Conservation (phyloP, 2,888 invertebrate genomes). For the Aphidius colemani region DNA sequence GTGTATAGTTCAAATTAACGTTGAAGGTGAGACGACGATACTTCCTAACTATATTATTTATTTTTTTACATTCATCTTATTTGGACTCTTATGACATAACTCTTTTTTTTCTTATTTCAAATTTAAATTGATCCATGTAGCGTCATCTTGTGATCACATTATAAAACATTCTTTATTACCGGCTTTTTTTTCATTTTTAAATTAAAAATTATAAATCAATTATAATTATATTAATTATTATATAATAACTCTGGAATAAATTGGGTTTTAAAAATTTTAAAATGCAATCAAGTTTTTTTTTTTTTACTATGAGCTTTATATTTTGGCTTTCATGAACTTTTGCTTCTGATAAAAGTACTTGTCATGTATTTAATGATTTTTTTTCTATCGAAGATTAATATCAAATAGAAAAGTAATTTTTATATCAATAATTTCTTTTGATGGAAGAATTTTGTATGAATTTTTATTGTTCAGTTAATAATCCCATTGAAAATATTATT, state of each 20-base stretch:
- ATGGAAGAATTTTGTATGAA: too few species aligned
- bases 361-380: too few species aligned
- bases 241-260: too few species aligned
- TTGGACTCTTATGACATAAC: not conserved
- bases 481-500: too few species aligned
- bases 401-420: not conserved
- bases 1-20: constrained; percentile 57
- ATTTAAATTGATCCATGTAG: not conserved
- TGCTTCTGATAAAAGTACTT: too few species aligned
- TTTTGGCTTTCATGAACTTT: too few species aligned
- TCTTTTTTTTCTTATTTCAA: not conserved
- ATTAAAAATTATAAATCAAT: not conserved
- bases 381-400: not conserved
- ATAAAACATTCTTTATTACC: too few species aligned
- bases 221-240: not conserved
- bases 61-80: not conserved
- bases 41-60: constrained; percentile 19
- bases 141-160: constrained; percentile 14
- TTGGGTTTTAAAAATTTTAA: not conserved
- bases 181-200: too few species aligned
- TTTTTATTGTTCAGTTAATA: too few species aligned
- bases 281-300: not conserved
- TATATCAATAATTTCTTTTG: not conserved
- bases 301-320: not conserved
- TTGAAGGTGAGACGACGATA: constrained; percentile 57